A percentile compares a stretch with the other conserved stretches of the same genome.
Conservation (phyloP, 2,113 vertebrate genomes). For the Daphoenositta chrysoptera region DNA sequence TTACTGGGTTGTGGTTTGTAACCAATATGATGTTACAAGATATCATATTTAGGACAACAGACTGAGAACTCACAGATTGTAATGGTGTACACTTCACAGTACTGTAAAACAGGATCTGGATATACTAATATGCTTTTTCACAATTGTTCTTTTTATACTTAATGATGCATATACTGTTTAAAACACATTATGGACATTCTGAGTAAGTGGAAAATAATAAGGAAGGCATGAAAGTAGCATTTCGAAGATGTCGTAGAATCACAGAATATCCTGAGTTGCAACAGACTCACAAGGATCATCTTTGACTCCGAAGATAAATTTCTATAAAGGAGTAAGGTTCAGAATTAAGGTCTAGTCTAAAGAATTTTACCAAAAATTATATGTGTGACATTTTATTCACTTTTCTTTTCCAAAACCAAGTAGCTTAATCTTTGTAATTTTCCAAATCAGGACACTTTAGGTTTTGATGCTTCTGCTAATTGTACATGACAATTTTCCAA, state of each 20-base stretch:
- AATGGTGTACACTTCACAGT: neutral
- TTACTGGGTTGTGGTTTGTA: neutral
- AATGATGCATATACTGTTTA: neutral
- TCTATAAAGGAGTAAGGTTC: neutral
- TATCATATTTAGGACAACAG: neutral
- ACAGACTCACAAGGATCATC: neutral
- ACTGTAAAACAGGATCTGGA: neutral
- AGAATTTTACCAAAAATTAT: neutral
- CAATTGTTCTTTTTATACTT: neutral
- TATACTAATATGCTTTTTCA: neutral
- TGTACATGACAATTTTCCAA: neutral
- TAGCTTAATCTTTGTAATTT: neutral
- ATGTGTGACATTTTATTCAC: neutral
- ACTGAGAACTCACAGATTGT: neutral
- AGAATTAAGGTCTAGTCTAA: neutral
- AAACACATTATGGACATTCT: neutral
- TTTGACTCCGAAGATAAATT: neutral
- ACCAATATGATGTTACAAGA: neutral
- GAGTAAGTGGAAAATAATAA: neutral
- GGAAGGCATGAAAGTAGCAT: neutral
- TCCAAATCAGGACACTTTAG: neutral
- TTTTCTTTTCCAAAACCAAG: neutral
- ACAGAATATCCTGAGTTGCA: neutral
- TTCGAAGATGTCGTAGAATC: neutral
- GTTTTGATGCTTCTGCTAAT: neutral